Evolutionary conservation across 1,140 invertebrate species (phyloP).

Genomic region (Steinernema khuongi): DNA sequence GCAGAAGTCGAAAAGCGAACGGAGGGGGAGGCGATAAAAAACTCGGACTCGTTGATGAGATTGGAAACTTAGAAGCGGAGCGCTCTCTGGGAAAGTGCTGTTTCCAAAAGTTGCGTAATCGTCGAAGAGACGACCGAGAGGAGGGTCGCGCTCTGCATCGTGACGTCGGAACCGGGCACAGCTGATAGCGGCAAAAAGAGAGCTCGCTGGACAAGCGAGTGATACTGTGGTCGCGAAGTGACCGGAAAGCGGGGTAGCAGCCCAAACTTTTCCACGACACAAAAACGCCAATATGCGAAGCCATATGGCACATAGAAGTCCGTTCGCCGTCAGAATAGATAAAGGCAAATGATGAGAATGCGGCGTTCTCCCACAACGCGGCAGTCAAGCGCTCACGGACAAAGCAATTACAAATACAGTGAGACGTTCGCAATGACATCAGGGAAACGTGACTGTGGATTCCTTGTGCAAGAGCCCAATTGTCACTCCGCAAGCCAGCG

Average conservation of each 20-base stretch:
- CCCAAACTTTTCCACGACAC: not conserved
- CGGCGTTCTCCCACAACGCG: too few species aligned
- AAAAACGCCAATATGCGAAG: not conserved
- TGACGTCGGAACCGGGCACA: slow-evolving; percentile 5
- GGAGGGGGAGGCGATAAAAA: not conserved
- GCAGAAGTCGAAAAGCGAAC: too few species aligned
- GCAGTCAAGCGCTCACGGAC: too few species aligned
- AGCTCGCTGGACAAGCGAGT: not conserved
- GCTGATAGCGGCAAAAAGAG: not conserved
- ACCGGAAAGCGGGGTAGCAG: slow-evolving; percentile 3
- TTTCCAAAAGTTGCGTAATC: not conserved
- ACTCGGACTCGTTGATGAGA: too few species aligned
- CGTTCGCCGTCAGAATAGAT: too few species aligned
- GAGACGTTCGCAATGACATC: too few species aligned
- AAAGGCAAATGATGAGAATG: too few species aligned
- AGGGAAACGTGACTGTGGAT: too few species aligned
- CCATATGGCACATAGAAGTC: too few species aligned
- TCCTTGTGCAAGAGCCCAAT: too few species aligned
- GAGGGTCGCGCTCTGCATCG: not conserved
- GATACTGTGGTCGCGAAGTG: not conserved
- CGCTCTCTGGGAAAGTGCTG: not conserved
- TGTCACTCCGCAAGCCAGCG: too few species aligned
- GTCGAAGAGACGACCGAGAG: not conserved
- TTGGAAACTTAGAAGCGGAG: not conserved
- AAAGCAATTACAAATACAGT: too few species aligned